Evolutionary conservation across 2,113 vertebrate species (phyloP).

Genomic region (Capreolus pygargus): DNA sequence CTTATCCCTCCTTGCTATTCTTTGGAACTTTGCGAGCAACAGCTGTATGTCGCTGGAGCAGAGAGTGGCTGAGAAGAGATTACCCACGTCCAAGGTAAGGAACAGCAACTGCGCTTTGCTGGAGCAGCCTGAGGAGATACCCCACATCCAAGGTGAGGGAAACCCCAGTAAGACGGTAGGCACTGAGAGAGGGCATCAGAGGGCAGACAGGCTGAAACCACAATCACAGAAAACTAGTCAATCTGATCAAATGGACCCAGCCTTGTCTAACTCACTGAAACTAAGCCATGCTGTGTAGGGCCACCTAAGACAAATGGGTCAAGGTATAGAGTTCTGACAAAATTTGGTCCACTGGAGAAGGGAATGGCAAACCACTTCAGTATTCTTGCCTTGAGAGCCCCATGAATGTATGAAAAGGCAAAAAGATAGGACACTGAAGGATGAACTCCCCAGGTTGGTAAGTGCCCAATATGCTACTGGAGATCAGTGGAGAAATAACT

Average conservation of each 20-base stretch:
- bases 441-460: neutral
- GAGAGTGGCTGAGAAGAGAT: rapidly evolving
- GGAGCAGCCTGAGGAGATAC: neutral
- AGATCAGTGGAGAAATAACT: neutral
- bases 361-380: neutral
- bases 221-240: neutral
- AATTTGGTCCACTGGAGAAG: neutral
- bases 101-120: no score
- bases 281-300: neutral
- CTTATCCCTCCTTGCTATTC: neutral
- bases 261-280: neutral
- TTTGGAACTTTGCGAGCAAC: neutral
- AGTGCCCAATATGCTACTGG: neutral
- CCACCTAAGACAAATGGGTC: neutral
- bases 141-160: neutral
- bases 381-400: neutral
- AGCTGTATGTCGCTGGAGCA: neutral
- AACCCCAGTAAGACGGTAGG: neutral
- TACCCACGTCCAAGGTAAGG: no score
- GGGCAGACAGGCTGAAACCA: neutral
- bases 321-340: neutral
- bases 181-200: neutral
- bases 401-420: neutral
- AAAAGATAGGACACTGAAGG: neutral
- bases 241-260: neutral